A percentile compares a stretch with the other conserved stretches of the same genome.
Evolutionary conservation across 1,140 invertebrate species (phyloP).

Genomic region (Rhopalosiphum maidis): DNA sequence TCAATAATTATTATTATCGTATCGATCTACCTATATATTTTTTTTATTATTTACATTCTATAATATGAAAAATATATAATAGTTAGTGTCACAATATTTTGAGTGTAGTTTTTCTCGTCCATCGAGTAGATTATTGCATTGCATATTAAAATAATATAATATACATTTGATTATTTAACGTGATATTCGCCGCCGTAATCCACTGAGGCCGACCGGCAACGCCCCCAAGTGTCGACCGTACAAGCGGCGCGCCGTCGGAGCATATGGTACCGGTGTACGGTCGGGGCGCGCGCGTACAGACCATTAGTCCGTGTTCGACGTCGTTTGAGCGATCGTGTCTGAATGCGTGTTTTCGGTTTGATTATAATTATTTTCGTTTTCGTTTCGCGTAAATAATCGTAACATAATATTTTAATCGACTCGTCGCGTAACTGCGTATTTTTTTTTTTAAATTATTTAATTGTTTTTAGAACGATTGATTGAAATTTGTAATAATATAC

Average conservation of each 20-base stretch:
- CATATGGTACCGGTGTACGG: slow-evolving; percentile 49
- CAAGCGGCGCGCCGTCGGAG: slow-evolving; percentile 53
- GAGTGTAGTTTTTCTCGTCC: neutral
- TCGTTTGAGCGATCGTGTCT: neutral
- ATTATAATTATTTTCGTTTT: neutral
- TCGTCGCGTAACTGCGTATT: neutral
- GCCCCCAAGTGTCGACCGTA: slow-evolving; percentile 48
- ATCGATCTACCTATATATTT: neutral
- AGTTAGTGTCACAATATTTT: neutral
- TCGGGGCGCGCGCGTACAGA: neutral
- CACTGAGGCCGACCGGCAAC: slow-evolving; percentile 48
- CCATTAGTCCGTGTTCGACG: slow-evolving; percentile 42
- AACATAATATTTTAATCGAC: neutral
- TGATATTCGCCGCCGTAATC: slow-evolving; percentile 28
- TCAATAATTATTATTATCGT: neutral
- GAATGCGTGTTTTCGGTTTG: neutral
- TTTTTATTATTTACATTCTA: neutral
- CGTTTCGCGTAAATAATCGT: neutral
- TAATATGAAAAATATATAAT: neutral
- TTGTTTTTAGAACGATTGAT: neutral
- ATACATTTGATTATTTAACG: slow-evolving; percentile 30
- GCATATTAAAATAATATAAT: neutral
- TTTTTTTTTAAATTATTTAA: neutral
- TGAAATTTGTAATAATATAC: neutral
- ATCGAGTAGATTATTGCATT: neutral